Conservation (phyloP, 2,797 vertebrate genomes). For the Paguma larvata region DNA sequence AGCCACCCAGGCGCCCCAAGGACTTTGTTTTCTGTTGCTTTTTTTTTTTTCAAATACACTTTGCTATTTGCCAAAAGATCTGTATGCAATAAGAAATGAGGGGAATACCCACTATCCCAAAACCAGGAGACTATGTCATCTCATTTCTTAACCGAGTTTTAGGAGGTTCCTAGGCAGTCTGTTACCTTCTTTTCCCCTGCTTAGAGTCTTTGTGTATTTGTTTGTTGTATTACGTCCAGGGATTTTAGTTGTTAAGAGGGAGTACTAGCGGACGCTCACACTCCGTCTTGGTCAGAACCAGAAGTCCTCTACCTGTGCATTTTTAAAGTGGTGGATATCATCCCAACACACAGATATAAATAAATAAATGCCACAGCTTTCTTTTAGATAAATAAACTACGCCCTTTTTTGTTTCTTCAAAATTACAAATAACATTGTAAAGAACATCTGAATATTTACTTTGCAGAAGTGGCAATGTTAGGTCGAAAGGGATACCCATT, state of each 20-base stretch:
- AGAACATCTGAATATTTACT: background rate
- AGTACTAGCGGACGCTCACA: background rate
- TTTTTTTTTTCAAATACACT: background rate
- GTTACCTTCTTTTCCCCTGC: background rate
- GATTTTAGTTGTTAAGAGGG: background rate
- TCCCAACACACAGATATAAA: background rate
- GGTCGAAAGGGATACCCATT: background rate
- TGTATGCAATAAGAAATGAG: background rate
- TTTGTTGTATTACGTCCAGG: background rate
- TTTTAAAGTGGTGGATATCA: background rate
- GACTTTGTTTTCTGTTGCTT: too few relatives aligned
- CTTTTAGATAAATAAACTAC: background rate
- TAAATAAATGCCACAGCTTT: background rate
- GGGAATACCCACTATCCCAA: background rate
- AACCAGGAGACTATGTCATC: background rate
- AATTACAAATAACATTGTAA: constrained; percentile 38
- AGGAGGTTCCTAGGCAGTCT: background rate
- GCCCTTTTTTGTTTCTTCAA: background rate
- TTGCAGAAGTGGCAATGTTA: background rate
- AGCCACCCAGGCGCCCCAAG: too few relatives aligned
- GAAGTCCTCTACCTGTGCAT: background rate
- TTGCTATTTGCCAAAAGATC: background rate
- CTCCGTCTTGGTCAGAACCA: background rate
- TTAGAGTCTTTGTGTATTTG: background rate
- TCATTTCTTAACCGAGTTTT: background rate